These are phyloP conservation scores for Bellardia bayeri DNA, from an alignment of 2,888 invertebrate genomes.

Conservation along the genomic window DNA sequence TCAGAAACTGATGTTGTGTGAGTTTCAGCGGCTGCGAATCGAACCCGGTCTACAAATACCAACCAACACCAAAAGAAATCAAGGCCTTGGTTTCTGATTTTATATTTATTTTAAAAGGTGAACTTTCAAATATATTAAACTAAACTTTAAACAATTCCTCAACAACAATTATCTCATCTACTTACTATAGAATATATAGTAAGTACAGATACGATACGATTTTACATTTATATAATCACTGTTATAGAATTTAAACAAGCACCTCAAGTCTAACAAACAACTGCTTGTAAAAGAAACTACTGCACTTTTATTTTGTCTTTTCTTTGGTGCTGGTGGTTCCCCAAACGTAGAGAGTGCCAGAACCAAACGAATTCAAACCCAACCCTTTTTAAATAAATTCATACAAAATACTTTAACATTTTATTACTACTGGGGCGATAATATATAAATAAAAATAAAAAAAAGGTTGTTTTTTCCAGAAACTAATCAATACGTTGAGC, in stretches of 20 bases:
- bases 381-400: constrained; percentile 64
- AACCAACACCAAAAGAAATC: background rate
- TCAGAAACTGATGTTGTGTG: no score
- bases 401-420: constrained; percentile 64
- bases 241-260: constrained; percentile 35
- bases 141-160: constrained; percentile 3
- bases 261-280: background rate
- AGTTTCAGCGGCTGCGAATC: no score
- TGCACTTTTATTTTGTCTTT: constrained; percentile 14
- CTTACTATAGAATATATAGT: background rate
- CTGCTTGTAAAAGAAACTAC: constrained; percentile 27
- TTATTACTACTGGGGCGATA: constrained; percentile 57
- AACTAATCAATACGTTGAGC: constrained; percentile 73
- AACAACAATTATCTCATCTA: constrained; percentile 40
- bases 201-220: background rate
- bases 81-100: background rate
- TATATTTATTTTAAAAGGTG: background rate
- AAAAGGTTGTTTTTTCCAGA: constrained; percentile 59
- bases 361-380: constrained; percentile 22
- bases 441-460: constrained; percentile 51
- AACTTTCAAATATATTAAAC: constrained; percentile 1
- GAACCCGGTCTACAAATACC: no score
- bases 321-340: background rate
- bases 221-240: constrained; percentile 45
- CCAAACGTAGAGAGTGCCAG: constrained; percentile 34